Conservation (phyloP, 2,113 vertebrate genomes). For the Podarcis muralis region DNA sequence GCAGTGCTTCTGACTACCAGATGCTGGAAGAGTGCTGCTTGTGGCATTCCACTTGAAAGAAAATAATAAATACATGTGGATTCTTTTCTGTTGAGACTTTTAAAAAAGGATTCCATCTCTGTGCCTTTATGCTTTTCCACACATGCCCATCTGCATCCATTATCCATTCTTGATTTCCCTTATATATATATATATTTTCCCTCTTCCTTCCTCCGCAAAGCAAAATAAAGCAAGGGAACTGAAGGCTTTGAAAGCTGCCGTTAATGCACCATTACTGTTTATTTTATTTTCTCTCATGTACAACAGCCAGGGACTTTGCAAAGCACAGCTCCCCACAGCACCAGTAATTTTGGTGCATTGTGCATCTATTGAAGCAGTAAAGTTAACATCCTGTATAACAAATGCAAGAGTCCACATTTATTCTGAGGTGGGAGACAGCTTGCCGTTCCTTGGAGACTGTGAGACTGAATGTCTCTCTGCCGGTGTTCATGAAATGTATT, state of each 20-base stretch:
- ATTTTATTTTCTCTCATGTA: conserved; percentile 10
- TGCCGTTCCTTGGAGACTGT: conserved; percentile 1
- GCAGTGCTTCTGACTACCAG: no score
- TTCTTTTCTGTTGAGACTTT: no score
- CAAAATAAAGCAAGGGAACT: not conserved
- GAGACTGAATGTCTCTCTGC: not conserved
- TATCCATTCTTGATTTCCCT: not conserved
- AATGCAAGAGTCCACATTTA: conserved; percentile 16
- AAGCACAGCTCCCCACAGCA: conserved; percentile 31
- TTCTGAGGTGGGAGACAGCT: conserved; percentile 11
- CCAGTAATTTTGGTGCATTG: not conserved
- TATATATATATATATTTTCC: not conserved
- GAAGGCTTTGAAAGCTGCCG: not conserved
- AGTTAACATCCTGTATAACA: conserved; percentile 34
- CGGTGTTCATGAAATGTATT: conserved; percentile 4
- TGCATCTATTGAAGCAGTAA: conserved; percentile 36
- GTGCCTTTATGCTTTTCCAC: not conserved
- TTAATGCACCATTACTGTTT: not conserved
- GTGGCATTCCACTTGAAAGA: not conserved
- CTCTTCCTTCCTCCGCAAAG: not conserved
- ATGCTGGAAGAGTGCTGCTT: not conserved
- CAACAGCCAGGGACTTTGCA: conserved; percentile 11
- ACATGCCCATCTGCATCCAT: not conserved
- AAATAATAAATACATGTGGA: not conserved
- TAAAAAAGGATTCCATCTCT: not conserved